Evolutionary conservation across 1,140 invertebrate genomes (phyloP).

Genomic region (Mesaphorura yosii): DNA sequence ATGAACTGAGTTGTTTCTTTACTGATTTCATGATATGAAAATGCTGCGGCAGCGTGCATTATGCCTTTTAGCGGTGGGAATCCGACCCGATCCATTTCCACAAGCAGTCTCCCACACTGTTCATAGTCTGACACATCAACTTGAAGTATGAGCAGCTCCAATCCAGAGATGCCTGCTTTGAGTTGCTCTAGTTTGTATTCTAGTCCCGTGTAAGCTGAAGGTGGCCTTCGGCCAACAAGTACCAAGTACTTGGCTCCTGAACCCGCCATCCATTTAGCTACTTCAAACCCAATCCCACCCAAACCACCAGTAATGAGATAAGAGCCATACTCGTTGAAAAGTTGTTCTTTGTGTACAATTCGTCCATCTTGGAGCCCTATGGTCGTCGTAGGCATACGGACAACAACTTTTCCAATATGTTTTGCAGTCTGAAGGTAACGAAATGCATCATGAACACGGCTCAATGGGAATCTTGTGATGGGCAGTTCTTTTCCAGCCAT

Average conservation of each 20-base stretch:
- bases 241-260: constrained; percentile 14
- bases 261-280: constrained; percentile 12
- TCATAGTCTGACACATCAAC: constrained; percentile 12
- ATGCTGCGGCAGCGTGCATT: constrained; percentile 12
- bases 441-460: constrained; percentile 1
- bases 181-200: neutral
- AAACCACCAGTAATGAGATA: constrained; percentile 22
- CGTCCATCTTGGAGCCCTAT: neutral
- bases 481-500: neutral
- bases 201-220: too few species aligned
- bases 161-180: neutral
- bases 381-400: neutral
- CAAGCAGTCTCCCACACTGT: constrained; percentile 1
- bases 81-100: neutral
- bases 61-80: constrained; percentile 17
- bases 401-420: constrained; percentile 17
- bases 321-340: constrained; percentile 5
- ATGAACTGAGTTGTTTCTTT: constrained; percentile 11
- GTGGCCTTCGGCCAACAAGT: constrained; percentile 4
- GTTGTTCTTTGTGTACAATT: neutral
- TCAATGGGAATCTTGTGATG: neutral
- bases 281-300: constrained; percentile 15
- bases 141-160: neutral
- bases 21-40: neutral
- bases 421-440: constrained; percentile 6